phyloP scores from a whole-genome alignment of 1,140 invertebrate species.

The Meloidogyne chitwoodi region DNA sequence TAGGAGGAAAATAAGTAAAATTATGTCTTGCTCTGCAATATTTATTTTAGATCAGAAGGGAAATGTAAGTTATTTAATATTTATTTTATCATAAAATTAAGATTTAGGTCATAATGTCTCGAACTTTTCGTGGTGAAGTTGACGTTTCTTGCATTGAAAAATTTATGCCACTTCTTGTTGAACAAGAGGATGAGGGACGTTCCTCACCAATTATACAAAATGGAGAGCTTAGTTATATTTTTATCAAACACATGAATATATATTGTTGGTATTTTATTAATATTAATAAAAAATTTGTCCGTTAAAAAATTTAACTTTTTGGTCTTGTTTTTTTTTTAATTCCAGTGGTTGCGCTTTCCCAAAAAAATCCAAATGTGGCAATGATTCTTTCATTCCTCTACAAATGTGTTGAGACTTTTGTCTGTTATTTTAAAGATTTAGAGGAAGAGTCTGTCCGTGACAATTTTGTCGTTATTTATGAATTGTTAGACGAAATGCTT shows the following conservation, averaged over 20 bases:
- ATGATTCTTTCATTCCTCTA: slow-evolving; percentile 94
- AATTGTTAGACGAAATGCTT: slow-evolving; percentile 90
- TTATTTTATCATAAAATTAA: slow-evolving; percentile 12
- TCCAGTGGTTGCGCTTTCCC: slow-evolving; percentile 85
- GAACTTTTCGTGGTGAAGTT: slow-evolving; percentile 96
- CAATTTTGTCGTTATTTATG: slow-evolving; percentile 99
- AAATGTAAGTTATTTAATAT: slow-evolving; percentile 66
- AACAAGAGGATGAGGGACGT: slow-evolving; percentile 78
- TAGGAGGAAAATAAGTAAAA: no score
- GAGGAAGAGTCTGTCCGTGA: slow-evolving; percentile 98
- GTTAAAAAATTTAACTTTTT: background rate
- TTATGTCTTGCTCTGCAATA: slow-evolving; percentile 69
- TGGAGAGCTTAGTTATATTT: slow-evolving; percentile 85
- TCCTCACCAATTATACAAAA: slow-evolving; percentile 70
- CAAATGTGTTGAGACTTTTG: slow-evolving; percentile 92
- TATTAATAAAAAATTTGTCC: background rate
- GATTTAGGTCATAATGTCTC: slow-evolving; percentile 76
- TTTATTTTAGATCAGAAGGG: slow-evolving; percentile 97
- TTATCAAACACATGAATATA: slow-evolving; percentile 97
- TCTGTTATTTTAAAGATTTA: slow-evolving; percentile 96
- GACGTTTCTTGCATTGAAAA: slow-evolving; percentile 95
- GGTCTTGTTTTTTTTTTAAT: background rate
- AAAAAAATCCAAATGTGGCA: slow-evolving; percentile 95
- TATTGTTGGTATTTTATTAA: slow-evolving; percentile 66
- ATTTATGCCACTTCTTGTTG: slow-evolving; percentile 84